Conservation (phyloP, 2,797 vertebrate genomes). For the Scolopax bukidnonensis region DNA sequence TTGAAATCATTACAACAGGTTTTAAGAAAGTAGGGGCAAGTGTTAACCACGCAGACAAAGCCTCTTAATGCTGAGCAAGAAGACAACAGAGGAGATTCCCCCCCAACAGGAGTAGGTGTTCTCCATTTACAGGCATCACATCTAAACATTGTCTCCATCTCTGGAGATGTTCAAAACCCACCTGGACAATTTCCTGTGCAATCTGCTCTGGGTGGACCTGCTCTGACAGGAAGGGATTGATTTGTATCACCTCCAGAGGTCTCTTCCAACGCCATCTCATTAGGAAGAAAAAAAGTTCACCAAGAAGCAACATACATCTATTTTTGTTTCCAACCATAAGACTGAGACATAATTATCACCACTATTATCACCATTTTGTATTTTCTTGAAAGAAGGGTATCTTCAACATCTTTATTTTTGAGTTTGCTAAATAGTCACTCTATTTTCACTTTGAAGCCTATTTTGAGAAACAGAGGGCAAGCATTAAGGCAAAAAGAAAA, state of each 20-base stretch:
- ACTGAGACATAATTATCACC: not conserved
- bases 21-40: not conserved
- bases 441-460: not conserved
- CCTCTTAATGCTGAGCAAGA: not conserved
- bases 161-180: too few species aligned
- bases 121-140: not conserved
- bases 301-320: not conserved
- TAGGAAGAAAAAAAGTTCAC: not conserved
- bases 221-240: too few species aligned
- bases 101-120: not conserved
- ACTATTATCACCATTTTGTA: not conserved
- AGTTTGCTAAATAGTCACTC: not conserved
- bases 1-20: not conserved
- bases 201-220: too few species aligned
- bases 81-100: not conserved
- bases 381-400: not conserved
- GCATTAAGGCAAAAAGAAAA: not conserved
- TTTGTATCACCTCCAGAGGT: too few species aligned
- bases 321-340: not conserved
- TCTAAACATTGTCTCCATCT: not conserved
- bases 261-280: too few species aligned
- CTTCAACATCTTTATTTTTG: not conserved
- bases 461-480: not conserved
- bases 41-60: not conserved
- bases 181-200: too few species aligned